These are phyloP conservation scores for Casuarius casuarius DNA, from an alignment of 2,113 vertebrate genomes.

Conservation along the genomic window DNA sequence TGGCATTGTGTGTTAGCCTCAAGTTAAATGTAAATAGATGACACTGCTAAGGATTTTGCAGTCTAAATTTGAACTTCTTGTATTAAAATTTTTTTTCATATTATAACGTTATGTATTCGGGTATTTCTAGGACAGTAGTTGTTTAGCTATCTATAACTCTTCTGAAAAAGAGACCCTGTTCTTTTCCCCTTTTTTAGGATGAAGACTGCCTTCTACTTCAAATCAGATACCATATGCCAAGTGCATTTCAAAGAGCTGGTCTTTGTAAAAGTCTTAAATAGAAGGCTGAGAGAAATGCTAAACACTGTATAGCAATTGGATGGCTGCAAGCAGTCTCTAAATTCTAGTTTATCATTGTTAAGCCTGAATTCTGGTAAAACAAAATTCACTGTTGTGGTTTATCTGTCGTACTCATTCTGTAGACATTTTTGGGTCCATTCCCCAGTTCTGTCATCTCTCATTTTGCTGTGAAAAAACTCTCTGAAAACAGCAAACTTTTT, in stretches of 20 bases:
- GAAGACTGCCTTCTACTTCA: not conserved
- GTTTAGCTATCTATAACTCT: not conserved
- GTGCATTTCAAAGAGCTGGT: not conserved
- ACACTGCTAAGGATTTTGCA: not conserved
- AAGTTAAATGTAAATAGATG: not conserved
- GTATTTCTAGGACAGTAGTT: not conserved
- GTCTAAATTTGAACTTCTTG: not conserved
- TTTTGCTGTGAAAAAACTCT: rapidly evolving
- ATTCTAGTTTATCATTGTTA: not conserved
- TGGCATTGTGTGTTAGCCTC: not conserved
- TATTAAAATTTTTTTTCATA: not conserved
- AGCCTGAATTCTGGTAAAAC: not conserved
- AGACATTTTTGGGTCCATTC: not conserved
- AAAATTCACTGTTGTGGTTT: not conserved
- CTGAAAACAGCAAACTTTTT: not conserved
- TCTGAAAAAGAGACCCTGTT: not conserved
- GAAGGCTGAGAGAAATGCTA: not conserved
- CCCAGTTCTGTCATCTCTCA: not conserved
- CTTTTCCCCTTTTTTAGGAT: not conserved
- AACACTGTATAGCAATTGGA: rapidly evolving
- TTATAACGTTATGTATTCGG: not conserved
- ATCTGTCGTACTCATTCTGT: not conserved
- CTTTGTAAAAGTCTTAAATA: not conserved
- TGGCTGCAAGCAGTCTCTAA: not conserved
- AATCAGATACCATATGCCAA: not conserved